Evolutionary conservation across 2,113 vertebrate species (phyloP), one percentile per base, ranked within the genome.

Genomic region (Panurus biarmicus): DNA sequence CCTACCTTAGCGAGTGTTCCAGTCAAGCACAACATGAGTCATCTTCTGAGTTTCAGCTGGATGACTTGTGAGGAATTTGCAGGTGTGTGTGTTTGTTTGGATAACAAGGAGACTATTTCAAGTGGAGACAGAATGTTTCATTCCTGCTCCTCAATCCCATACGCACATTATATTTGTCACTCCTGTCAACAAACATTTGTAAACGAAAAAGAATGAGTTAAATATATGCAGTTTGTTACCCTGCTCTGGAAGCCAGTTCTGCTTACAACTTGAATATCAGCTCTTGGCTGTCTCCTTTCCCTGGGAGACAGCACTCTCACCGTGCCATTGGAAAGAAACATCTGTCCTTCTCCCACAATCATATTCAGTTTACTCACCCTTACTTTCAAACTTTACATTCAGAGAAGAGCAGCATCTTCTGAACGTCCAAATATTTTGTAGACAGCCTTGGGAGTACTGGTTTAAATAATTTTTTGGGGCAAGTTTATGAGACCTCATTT

Each of bases 41-140:
- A 91, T 88, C 82, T 62, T 31, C 72, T 54, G 84, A 79, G 44
- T 89, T 93, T 84, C 80, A 75, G 47, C 86, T 88, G 94, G 33
- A 45, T 80, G 87, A 25, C 73, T 85, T 38, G 45, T 1, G 10
- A 90, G 76, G 95, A 93, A 95, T 94, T 85, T 85, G 64, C 91
- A 96, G 94, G 95, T 91, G 89, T 90, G 90, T 92, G 83, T 93
- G 47, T 93, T 87, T 95, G 89, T 94, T 96, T 94, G 78, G 71
- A 61, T 81, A 89, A 62, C 54, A 51, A 90, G 81, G 20, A 70
- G 75, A 76, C 53, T 83, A 56, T 85, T 95, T 83, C 75, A 95
- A 94, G 89, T 79, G 71, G 69, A 85, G 78, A 93, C 89, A 85
- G 91, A 91, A 91, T 85, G 81, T 93, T 95, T 95, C 44, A 7